Evolutionary conservation across 1,140 invertebrate species (phyloP), one percentile per base, ranked within the genome.

Genomic region (Drosophila funebris): DNA sequence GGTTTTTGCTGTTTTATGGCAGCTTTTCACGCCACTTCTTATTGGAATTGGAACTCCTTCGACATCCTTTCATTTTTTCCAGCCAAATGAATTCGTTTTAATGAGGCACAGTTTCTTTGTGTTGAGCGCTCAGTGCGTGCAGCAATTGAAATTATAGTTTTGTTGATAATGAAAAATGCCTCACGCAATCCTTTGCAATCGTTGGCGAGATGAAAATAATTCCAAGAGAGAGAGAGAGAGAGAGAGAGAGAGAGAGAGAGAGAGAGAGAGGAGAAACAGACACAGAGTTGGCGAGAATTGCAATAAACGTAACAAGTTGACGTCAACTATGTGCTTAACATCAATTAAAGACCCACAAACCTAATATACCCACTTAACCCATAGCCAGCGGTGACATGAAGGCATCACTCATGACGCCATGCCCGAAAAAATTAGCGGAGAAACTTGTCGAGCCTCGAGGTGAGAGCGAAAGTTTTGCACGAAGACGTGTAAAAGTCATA

Each of bases 321-420:
- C 73, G 48, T 71, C 62, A 79, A 76, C 76, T 67, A 37, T 70
- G 52, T 75, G 77, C 77, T 81, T 82, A 87, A 82, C 82, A 82
- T 75, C 82, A 87, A 87, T 88, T 87, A 88, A 78, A 88, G 82
- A 71, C 64, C 63, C 78, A 88, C 83, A 82, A 78, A 87, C 67
- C 75, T 82, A 82, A 87, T 82, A 80, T 63, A 75, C 69, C 62
- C 78, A 88, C 78, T 82, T 87, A 78, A 76, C 83, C 82, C 39
- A 82, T 39, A 72, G 62, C 78, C 61, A 16, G n/a, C 37, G 57
- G 70, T 44, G 72, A 58, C 33, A 39, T 52, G n/a, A 3, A 8
- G 5, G 18, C 52, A 48, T 33, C 27, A 37, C 18, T 37, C 18
- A 27, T 41, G 22, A 31, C 33, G 4, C n/a, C 1, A 20, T 20